These are phyloP conservation scores for Platypus cylindrus DNA, from an alignment of 2,888 invertebrate genomes.

Conservation along the genomic window DNA sequence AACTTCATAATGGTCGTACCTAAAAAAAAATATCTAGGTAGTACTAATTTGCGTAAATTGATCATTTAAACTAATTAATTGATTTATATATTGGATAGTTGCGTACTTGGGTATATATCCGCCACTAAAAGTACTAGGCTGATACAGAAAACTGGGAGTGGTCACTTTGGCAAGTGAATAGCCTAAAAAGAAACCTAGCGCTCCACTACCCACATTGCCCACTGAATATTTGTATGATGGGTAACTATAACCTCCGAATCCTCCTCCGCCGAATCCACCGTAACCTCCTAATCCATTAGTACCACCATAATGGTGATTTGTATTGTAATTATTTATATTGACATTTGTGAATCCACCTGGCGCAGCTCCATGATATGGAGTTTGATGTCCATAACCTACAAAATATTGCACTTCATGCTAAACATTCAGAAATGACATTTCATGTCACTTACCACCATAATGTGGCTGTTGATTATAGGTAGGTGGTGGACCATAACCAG, in stretches of 20 bases:
- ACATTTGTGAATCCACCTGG: constrained; percentile 19
- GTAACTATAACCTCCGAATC: constrained; percentile 5
- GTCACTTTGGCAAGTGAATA: constrained; percentile 25
- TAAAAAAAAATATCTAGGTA: constrained; percentile 2
- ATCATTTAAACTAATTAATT: background rate
- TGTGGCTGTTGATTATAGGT: constrained; percentile 10
- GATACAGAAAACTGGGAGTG: too few species aligned
- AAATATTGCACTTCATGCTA: constrained; percentile 1
- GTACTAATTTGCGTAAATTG: background rate
- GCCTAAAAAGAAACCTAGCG: constrained; percentile 27
- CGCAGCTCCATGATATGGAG: constrained; percentile 4
- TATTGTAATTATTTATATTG: constrained; percentile 24
- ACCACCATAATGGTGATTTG: constrained; percentile 18
- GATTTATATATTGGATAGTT: background rate
- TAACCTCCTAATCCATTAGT: constrained; percentile 14
- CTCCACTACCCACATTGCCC: constrained; percentile 24
- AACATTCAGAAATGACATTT: too few species aligned
- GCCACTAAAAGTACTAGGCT: too few species aligned
- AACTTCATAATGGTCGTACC: constrained; percentile 29
- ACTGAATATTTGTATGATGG: constrained; percentile 23
- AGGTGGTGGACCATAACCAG: constrained; percentile 9
- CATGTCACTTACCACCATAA: too few species aligned
- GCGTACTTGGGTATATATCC: constrained; percentile 25
- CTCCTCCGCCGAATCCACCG: constrained; percentile 11
- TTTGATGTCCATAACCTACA: constrained; percentile 6